Percentiles rank a stretch among this genome's conserved stretches.
phyloP scores from a whole-genome alignment of 2,113 vertebrate species.

The Pollachius pollachius region DNA sequence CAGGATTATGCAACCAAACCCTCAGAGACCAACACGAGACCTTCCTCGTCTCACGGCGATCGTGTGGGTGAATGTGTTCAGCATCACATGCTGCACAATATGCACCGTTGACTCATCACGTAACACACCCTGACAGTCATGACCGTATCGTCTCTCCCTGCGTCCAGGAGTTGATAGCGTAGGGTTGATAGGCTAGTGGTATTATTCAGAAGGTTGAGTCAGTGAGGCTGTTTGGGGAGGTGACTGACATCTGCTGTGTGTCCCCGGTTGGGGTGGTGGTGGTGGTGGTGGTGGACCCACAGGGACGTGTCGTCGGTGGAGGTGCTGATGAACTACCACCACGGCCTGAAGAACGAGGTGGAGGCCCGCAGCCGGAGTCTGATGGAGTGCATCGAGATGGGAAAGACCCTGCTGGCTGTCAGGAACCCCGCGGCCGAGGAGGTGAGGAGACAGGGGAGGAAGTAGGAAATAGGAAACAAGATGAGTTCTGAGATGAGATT shows the following conservation, averaged over 20 bases:
- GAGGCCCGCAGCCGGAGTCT: conserved; percentile 80
- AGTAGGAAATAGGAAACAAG: too few species aligned
- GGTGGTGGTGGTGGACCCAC: conserved; percentile 35
- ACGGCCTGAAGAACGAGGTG: conserved; percentile 88
- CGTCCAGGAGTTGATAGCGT: neutral
- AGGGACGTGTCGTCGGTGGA: conserved; percentile 94
- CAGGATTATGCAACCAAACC: too few species aligned
- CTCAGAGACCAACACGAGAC: too few species aligned
- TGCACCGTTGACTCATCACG: too few species aligned
- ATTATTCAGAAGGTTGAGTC: neutral
- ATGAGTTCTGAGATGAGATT: too few species aligned
- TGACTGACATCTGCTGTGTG: neutral
- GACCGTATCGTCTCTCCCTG: too few species aligned
- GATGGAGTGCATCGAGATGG: conserved; percentile 86
- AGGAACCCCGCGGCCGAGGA: conserved; percentile 85
- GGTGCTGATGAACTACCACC: conserved; percentile 95
- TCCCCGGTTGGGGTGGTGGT: neutral
- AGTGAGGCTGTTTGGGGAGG: neutral
- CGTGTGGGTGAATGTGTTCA: too few species aligned
- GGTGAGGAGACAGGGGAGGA: conserved; percentile 60
- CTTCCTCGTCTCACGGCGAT: too few species aligned
- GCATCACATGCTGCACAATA: too few species aligned
- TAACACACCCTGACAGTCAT: too few species aligned
- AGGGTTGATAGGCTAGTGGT: neutral
- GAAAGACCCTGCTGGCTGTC: conserved; percentile 83